Conservation (phyloP, 1,140 invertebrate species). For the Pectinophora gossypiella region DNA sequence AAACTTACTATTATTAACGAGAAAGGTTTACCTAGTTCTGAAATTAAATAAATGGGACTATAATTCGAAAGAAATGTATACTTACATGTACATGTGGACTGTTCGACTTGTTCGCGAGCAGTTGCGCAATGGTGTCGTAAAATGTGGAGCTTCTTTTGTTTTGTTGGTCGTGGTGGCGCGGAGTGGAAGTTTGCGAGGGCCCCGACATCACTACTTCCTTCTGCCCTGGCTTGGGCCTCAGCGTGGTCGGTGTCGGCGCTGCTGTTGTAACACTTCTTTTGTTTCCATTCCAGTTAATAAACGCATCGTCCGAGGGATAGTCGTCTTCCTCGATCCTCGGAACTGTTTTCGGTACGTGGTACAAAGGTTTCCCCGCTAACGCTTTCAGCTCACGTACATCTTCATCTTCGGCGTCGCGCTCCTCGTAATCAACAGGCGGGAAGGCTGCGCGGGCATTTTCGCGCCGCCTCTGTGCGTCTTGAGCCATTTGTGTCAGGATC, state of each 20-base stretch:
- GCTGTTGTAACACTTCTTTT: slow-evolving; percentile 59
- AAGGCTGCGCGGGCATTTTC: slow-evolving; percentile 56
- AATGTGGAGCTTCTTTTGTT: slow-evolving; percentile 50
- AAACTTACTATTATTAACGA: too few relatives aligned
- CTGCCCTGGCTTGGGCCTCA: slow-evolving; percentile 63
- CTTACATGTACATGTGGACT: slow-evolving; percentile 48
- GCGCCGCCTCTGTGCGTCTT: slow-evolving; percentile 70
- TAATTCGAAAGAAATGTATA: too few relatives aligned
- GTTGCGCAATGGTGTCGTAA: slow-evolving; percentile 63
- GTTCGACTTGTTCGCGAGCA: slow-evolving; percentile 58
- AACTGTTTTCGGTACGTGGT: slow-evolving; percentile 66
- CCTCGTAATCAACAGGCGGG: slow-evolving; percentile 64
- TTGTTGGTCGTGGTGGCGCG: slow-evolving; percentile 20
- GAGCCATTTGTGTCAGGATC: slow-evolving; percentile 78
- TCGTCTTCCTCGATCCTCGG: slow-evolving; percentile 60
- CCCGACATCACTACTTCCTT: slow-evolving; percentile 78
- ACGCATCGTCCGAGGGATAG: slow-evolving; percentile 59
- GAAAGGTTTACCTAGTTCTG: too few relatives aligned
- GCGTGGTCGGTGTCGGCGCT: slow-evolving; percentile 32
- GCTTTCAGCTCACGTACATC: slow-evolving; percentile 78
- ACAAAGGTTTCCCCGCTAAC: slow-evolving; percentile 71
- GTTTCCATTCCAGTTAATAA: slow-evolving; percentile 73
- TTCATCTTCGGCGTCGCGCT: slow-evolving; percentile 76
- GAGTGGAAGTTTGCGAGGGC: slow-evolving; percentile 67
- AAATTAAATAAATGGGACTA: too few relatives aligned